Conservation (phyloP, 2,797 vertebrate genomes). For the Neoniphon sammara region DNA sequence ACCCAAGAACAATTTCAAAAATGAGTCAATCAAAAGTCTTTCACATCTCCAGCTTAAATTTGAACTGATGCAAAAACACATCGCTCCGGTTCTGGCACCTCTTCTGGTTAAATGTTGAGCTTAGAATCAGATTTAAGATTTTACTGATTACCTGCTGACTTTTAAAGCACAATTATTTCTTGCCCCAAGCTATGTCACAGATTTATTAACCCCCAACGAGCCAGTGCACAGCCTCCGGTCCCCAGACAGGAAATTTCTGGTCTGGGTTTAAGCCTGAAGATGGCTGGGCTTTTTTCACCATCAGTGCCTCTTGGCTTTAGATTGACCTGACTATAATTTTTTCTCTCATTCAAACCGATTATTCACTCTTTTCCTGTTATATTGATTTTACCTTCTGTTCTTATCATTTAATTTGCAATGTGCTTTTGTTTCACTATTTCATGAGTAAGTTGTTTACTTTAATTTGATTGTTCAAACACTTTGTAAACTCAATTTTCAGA, state of each 20-base stretch:
- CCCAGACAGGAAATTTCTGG: conserved; percentile 23
- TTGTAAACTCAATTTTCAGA: no score
- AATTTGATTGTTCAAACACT: no score
- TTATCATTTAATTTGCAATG: neutral
- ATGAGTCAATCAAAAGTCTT: conserved; percentile 18
- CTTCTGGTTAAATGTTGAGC: conserved; percentile 29
- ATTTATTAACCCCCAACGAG: conserved; percentile 46
- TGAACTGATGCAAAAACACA: conserved; percentile 2
- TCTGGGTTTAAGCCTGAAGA: conserved; percentile 15
- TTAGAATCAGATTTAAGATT: conserved; percentile 33
- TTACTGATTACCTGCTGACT: conserved; percentile 6
- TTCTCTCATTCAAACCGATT: conserved; percentile 1
- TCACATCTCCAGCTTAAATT: neutral
- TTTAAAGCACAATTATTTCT: conserved; percentile 40
- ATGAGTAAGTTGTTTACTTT: no score
- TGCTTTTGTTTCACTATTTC: no score
- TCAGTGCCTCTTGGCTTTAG: no score
- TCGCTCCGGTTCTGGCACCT: conserved; percentile 9
- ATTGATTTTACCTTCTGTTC: neutral
- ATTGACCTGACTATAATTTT: no score
- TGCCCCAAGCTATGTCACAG: conserved; percentile 18
- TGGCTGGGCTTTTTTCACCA: conserved; percentile 5
- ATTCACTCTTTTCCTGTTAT: conserved; percentile 6
- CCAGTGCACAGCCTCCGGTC: conserved; percentile 36
- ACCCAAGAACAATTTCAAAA: neutral